Conservation (phyloP, 2,113 vertebrate species). For the Motacilla alba region DNA sequence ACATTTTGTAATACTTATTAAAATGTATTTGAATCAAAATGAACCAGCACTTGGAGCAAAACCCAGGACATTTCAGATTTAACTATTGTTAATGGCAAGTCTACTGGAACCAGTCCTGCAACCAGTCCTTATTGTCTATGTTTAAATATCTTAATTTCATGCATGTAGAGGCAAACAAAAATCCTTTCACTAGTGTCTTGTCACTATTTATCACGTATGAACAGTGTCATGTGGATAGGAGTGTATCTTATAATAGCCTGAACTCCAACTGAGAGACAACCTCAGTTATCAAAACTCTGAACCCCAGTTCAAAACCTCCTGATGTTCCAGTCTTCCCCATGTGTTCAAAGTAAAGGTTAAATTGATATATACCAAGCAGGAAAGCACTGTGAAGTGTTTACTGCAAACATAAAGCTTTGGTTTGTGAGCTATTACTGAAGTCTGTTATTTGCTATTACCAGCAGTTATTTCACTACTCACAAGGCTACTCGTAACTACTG, state of each 20-base stretch:
- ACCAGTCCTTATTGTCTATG: neutral
- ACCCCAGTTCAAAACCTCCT: neutral
- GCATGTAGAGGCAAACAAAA: neutral
- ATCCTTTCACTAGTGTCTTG: neutral
- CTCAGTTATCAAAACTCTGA: neutral
- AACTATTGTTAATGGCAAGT: neutral
- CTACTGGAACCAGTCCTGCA: neutral
- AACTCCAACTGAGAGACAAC: neutral
- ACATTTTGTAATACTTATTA: neutral
- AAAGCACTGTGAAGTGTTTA: neutral
- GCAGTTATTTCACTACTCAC: neutral
- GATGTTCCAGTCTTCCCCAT: neutral
- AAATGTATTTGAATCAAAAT: neutral
- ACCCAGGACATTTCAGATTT: neutral
- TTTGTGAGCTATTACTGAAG: neutral
- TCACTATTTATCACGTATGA: neutral
- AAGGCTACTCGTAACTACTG: neutral
- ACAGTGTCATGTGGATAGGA: neutral
- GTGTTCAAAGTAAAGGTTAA: neutral
- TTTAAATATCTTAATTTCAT: neutral
- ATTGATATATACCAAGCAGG: neutral
- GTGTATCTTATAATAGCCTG: neutral
- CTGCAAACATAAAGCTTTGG: neutral
- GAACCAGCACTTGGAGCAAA: neutral
- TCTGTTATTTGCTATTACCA: neutral